Evolutionary conservation across 2,113 vertebrate species (phyloP).

Genomic region (Strigops habroptila): DNA sequence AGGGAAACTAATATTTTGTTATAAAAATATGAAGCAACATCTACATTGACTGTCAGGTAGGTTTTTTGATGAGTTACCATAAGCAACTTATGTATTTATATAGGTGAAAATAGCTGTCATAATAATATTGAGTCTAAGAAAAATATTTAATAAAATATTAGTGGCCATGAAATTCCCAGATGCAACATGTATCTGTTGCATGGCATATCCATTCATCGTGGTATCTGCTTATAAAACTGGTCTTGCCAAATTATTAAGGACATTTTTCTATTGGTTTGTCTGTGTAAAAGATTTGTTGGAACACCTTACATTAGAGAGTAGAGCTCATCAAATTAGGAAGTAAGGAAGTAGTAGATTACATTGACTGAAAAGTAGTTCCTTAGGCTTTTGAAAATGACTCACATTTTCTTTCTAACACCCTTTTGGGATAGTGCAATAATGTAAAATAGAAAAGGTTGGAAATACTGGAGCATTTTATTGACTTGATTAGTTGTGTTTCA

Average conservation of each 20-base stretch:
- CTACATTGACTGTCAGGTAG: background rate
- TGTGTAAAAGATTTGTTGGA: background rate
- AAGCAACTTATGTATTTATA: background rate
- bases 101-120: background rate
- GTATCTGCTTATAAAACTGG: background rate
- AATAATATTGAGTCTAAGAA: background rate
- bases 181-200: background rate
- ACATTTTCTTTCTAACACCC: background rate
- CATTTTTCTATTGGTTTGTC: background rate
- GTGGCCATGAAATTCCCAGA: background rate
- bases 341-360: background rate
- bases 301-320: background rate
- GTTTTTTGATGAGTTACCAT: background rate
- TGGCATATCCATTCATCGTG: background rate
- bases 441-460: background rate
- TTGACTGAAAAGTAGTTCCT: background rate
- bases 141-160: background rate
- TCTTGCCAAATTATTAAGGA: background rate
- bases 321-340: background rate
- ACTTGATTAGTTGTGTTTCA: background rate
- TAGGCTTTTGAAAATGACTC: background rate
- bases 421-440: background rate
- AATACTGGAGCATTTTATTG: background rate
- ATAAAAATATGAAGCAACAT: background rate
- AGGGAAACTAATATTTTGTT: background rate